phyloP scores from a whole-genome alignment of 2,888 invertebrate genomes.

The Nowickia ferox region DNA sequence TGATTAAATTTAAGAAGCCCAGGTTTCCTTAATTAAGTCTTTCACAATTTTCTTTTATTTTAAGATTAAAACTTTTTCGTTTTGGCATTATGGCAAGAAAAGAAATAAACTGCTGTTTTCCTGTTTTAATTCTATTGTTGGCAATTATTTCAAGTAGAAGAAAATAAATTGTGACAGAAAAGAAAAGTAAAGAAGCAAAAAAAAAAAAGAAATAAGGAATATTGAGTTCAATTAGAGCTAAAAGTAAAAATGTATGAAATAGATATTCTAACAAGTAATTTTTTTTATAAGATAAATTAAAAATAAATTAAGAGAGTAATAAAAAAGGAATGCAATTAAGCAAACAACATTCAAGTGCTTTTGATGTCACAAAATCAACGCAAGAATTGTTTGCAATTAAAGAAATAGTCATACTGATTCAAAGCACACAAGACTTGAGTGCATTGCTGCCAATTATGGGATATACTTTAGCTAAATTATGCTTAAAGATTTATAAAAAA shows the following conservation, averaged over 20 bases:
- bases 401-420: not conserved
- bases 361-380: conserved; percentile 14
- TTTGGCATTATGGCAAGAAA: not conserved
- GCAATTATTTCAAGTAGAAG: conserved; percentile 33
- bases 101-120: conserved; percentile 2
- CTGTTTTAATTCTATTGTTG: conserved; percentile 20
- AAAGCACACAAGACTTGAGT: not conserved
- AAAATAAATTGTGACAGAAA: conserved; percentile 32
- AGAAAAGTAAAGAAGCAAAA: not conserved
- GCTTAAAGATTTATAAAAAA: too few species aligned
- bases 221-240: conserved; percentile 10
- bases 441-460: not conserved
- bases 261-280: not conserved
- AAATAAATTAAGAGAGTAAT: not conserved
- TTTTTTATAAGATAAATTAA: not conserved
- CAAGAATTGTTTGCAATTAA: not conserved
- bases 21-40: not conserved
- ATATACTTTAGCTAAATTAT: too few species aligned
- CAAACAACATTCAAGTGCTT: not conserved
- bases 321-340: conserved; percentile 5
- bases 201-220: not conserved
- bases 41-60: not conserved
- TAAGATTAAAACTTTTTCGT: not conserved
- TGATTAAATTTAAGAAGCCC: too few species aligned
- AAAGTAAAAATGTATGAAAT: not conserved